Base-by-base conservation (phyloP, 1,140 invertebrate genomes). In the Myzus persicae region DNA sequence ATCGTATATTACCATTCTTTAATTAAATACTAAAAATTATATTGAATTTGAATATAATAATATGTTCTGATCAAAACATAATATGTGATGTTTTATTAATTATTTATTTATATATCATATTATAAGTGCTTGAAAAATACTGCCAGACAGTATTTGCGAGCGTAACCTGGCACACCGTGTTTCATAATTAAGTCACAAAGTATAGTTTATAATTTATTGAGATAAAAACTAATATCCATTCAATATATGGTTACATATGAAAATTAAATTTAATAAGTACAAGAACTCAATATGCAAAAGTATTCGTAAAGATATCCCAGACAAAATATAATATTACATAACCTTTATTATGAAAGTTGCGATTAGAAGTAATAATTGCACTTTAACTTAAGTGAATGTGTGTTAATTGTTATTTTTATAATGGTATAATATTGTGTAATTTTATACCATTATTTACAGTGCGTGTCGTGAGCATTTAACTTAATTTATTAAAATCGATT, bases 1-100 rank as follows among this genome's bases (percentile, higher is more conserved):
- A 87, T 46, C 14, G 24, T 82, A 59, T 67, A 76, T 76, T 76
- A 88, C 85, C 42, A 88, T 88, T 88, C 85, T 42, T 42, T 88
- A 88, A 46, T 88, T 88, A 48, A 88, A 46, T 88, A 46, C 38
- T 84, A 84, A 84, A 84, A 84, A 84, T 88, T 46, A 46, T 88
- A 87, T 44, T 88, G 85, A 88, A 88, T 88, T 88, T 88, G 85
- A 88, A 88, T 87, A 87, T 88, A 46, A 87, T n/a, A 46, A 88
- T 88, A 46, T 88, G 44, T 88, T 88, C 44, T 88, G 85, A 88
- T 88, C 85, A 88, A 88, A 88, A 48, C 31, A 85, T 76, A 76
- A 76, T 26, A 85, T 85, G 84, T 85, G 24, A 44, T 84, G 26
- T 31, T 40, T 85, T 44, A 14, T 85, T 85, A 84, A 84, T 84